A percentile compares a stretch with the other conserved stretches of the same genome.
These are phyloP conservation scores for Danio aesculapii DNA, from an alignment of 2,797 vertebrate species.

Conservation along the genomic window DNA sequence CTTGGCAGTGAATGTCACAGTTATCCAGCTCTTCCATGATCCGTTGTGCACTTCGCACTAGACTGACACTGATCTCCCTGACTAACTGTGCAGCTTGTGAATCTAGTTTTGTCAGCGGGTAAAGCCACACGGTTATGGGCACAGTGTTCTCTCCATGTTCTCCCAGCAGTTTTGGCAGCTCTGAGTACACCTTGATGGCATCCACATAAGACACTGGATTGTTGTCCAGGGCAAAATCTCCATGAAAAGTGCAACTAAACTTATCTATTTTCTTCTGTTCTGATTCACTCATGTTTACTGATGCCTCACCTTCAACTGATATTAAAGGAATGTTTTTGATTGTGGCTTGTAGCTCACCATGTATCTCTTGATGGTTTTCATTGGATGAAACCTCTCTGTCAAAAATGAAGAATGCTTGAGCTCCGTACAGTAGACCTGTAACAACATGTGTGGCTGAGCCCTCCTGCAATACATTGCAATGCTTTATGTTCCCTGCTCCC, in stretches of 20 bases:
- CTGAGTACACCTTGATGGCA: slow-evolving; percentile 62
- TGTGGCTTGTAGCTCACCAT: slow-evolving; percentile 58
- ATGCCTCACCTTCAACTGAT: slow-evolving; percentile 47
- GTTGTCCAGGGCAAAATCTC: slow-evolving; percentile 67
- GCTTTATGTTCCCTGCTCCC: slow-evolving; percentile 52
- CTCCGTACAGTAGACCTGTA: slow-evolving; percentile 71
- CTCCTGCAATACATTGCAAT: slow-evolving; percentile 57
- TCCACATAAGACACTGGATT: slow-evolving; percentile 63
- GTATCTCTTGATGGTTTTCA: slow-evolving; percentile 61
- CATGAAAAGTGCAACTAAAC: slow-evolving; percentile 71
- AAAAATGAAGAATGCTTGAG: slow-evolving; percentile 73
- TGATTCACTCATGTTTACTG: slow-evolving; percentile 56
- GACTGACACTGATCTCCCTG: slow-evolving; percentile 58
- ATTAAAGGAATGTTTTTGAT: slow-evolving; percentile 61
- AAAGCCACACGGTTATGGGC: slow-evolving; percentile 71
- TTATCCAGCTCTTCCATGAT: slow-evolving; percentile 66
- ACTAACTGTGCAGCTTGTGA: slow-evolving; percentile 60
- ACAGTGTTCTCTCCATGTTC: slow-evolving; percentile 59
- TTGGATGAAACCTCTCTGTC: slow-evolving; percentile 59
- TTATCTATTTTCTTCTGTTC: slow-evolving; percentile 54
- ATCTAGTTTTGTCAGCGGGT: slow-evolving; percentile 66
- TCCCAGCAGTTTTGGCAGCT: slow-evolving; percentile 63
- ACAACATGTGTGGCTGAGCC: slow-evolving; percentile 71
- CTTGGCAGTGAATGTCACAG: slow-evolving; percentile 45
- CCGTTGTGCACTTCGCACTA: slow-evolving; percentile 50